Conservation (phyloP, 2,888 invertebrate species). For the Drosophila percnosoma region DNA sequence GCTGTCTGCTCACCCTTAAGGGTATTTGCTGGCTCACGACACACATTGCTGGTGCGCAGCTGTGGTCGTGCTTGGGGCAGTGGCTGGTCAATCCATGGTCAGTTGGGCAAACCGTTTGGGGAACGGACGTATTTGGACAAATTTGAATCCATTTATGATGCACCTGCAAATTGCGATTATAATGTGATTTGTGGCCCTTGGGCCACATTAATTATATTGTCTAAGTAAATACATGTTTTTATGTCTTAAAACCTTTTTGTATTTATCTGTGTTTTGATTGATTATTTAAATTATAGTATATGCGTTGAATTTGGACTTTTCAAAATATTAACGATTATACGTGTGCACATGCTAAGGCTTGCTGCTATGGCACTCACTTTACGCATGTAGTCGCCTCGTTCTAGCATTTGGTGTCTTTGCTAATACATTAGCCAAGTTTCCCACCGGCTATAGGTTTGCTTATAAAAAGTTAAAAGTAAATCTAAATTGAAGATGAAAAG, state of each 20-base stretch:
- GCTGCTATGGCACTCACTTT: slow-evolving; percentile 14
- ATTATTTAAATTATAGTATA: background rate
- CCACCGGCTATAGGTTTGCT: background rate
- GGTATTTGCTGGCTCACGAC: slow-evolving; percentile 91
- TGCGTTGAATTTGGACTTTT: background rate
- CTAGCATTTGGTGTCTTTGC: slow-evolving; percentile 11
- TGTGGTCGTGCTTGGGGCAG: slow-evolving; percentile 89
- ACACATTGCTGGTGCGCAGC: slow-evolving; percentile 89
- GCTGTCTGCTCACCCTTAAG: slow-evolving; percentile 82
- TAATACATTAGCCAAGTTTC: slow-evolving; percentile 15
- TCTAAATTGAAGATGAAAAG: background rate
- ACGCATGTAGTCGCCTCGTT: background rate
- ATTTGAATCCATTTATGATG: slow-evolving; percentile 69
- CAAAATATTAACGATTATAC: background rate
- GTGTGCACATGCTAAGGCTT: background rate
- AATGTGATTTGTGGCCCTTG: slow-evolving; percentile 85
- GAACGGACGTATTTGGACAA: slow-evolving; percentile 51
- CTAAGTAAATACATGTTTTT: slow-evolving; percentile 3
- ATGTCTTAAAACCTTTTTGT: background rate
- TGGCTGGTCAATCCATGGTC: slow-evolving; percentile 94
- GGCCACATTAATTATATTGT: slow-evolving; percentile 81
- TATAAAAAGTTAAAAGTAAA: background rate
- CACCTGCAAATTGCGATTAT: slow-evolving; percentile 30
- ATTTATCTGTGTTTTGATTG: background rate
- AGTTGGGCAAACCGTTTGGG: slow-evolving; percentile 86